Conservation (phyloP, 2,888 invertebrate genomes). For the Nemapogon koenigi region DNA sequence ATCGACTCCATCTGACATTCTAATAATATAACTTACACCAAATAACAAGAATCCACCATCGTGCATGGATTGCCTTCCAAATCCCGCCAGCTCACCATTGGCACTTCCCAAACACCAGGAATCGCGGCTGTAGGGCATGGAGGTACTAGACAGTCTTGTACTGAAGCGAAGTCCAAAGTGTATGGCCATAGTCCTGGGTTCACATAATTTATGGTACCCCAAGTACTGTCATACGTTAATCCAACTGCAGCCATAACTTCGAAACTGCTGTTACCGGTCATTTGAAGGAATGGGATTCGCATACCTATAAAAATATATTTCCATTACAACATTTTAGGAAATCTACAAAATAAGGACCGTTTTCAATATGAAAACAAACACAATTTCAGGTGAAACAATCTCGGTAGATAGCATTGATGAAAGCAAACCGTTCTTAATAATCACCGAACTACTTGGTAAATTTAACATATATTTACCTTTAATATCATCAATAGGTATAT, state of each 20-base stretch:
- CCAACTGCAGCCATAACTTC: conserved; percentile 53
- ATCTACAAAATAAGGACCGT: no score
- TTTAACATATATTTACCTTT: no score
- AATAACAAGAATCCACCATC: conserved; percentile 61
- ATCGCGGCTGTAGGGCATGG: conserved; percentile 65
- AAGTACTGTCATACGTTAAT: conserved; percentile 68
- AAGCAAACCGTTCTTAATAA: no score
- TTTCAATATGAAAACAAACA: no score
- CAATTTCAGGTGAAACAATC: no score
- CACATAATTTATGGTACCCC: conserved; percentile 52
- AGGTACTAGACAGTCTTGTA: conserved; percentile 60
- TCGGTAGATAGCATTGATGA: no score
- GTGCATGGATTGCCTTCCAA: conserved; percentile 51
- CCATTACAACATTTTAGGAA: no score
- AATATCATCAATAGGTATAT: conserved; percentile 46
- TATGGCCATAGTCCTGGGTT: conserved; percentile 70
- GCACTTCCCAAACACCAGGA: conserved; percentile 70
- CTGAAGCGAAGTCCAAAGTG: conserved; percentile 66
- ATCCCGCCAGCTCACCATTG: conserved; percentile 66
- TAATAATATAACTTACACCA: conserved; percentile 35
- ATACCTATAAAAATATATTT: conserved; percentile 47
- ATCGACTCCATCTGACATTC: no score
- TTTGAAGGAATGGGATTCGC: conserved; percentile 64
- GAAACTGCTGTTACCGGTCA: conserved; percentile 64
- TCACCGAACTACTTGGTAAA: no score